Base-by-base conservation (phyloP, 2,113 vertebrate genomes). In the Hepsetus odoe region DNA sequence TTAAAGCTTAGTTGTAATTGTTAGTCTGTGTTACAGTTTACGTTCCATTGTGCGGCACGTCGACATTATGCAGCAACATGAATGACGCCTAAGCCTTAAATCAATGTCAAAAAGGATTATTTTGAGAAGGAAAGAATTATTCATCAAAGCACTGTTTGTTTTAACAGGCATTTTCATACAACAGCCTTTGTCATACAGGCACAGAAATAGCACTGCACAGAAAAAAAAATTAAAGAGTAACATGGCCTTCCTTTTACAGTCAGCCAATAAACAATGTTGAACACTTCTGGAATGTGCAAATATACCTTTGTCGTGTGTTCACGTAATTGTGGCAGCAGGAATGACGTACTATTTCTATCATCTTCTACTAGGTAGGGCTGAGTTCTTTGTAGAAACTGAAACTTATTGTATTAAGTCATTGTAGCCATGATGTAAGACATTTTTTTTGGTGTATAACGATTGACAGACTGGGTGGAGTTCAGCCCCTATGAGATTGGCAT, bases 391-490 rank as follows among this genome's bases (percentile, higher is more conserved):
- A 0, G 1, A n/a, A 20, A 42, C 16, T 59, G 16, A 42, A 20
- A 59, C 40, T 4, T 4, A 53, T 35, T 71, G 11, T 53, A n/a
- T n/a, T n/a, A n/a, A n/a, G n/a, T n/a, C n/a, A n/a, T n/a, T n/a
- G 14, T 20, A 33, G 59, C 40, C 30, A 12, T 13, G 44, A 38
- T n/a, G 6, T 38, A 38, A 65, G n/a, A 16, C 14, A n/a, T 28
- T 12, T 28, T 12, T 70, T 22, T 32, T 81, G 55, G 1, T 68
- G 18, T 14, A 38, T 84, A 80, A 87, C 53, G 13, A 69, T 72
- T 90, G 89, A 55, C 91, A 98, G 97, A 99, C 90, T 99, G 97
- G 98, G 96, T 99, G 84, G 97, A 99, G 89, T 99, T 99, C 89
- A 98, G 94, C 72, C 96, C 97, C 0, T 98, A 96, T 65, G 96